phyloP scores from a whole-genome alignment of 2,113 vertebrate genomes.

The Gallinago jamesoni region DNA sequence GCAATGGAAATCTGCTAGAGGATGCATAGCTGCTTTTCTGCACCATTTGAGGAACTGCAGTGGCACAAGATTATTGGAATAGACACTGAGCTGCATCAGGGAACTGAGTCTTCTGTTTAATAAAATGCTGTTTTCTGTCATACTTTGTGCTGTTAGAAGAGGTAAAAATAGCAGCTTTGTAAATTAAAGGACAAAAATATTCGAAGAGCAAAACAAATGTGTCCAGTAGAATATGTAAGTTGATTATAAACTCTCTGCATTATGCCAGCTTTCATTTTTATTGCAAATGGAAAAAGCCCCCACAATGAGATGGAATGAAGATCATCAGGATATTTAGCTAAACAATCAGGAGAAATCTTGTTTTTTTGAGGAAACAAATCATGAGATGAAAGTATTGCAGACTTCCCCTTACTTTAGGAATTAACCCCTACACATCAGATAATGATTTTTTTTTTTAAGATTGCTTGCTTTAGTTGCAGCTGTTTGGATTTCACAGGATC shows the following conservation, averaged over 20 bases:
- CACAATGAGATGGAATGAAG: neutral
- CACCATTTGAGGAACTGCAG: neutral
- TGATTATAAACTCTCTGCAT: neutral
- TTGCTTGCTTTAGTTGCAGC: neutral
- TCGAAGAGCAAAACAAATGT: neutral
- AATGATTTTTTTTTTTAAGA: neutral
- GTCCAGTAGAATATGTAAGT: neutral
- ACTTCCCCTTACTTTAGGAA: neutral
- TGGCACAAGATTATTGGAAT: neutral
- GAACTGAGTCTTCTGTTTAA: neutral
- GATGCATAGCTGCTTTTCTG: neutral
- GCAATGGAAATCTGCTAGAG: neutral
- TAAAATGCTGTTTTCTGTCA: neutral
- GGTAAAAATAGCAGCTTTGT: neutral
- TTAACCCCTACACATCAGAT: rapidly evolving
- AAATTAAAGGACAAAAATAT: neutral
- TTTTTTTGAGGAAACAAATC: neutral
- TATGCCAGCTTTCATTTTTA: neutral
- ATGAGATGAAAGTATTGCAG: neutral
- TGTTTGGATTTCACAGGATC: neutral
- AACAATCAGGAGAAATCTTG: neutral
- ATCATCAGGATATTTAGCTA: neutral
- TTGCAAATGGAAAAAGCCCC: neutral
- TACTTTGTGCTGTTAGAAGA: neutral
- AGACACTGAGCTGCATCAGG: neutral